Evolutionary conservation across 2,113 vertebrate species (phyloP), one percentile per base, ranked within the genome.

Genomic region (Bambusicola thoracicus): DNA sequence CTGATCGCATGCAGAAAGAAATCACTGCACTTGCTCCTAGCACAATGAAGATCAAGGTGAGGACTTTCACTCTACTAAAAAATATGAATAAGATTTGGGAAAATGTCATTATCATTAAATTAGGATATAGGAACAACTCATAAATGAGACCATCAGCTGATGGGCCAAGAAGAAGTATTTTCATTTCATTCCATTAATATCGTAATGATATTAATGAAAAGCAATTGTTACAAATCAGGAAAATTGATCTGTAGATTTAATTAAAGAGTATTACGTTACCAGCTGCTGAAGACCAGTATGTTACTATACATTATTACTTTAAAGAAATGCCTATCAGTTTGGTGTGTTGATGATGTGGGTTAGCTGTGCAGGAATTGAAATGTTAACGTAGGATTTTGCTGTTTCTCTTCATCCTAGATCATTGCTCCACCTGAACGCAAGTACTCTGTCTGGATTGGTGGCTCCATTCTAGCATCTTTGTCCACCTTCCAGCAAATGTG

Each of bases 1-100:
- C 98, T 91, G 99, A 99, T 91, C 98, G 98, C 38, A 99, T 99
- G 99, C 99, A 99, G 95, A 99, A 99, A 89, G 99, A 99, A 97
- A 99, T 99, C 96, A 99, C 99, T 27, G 98, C 99, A 11, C 96
- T 99, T 92, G 98, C 99, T 87, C 99, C 98, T 72, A 99, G 98
- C 98, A 99, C 99, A 94, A 99, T 99, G 99, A 99, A 99, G 97
- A 99, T 99, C 89, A 99, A 99, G 98, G 99, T 99, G 92, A 95
- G 74, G 62, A 83, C 12, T 43, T 61, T 46, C 43, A 20, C 32
- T 55, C 21, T 74, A 15, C 43, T 73, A 4, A 68, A 73, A 79
- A 73, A 27, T 24, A 10, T 20, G 25, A 5, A 34, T 75, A 51
- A 77, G 49, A 30, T 19, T 24, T 19, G 56, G 38, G 44, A 41